Base-by-base conservation (phyloP, 2,797 vertebrate genomes). In the Ambastaia sidthimunki region DNA sequence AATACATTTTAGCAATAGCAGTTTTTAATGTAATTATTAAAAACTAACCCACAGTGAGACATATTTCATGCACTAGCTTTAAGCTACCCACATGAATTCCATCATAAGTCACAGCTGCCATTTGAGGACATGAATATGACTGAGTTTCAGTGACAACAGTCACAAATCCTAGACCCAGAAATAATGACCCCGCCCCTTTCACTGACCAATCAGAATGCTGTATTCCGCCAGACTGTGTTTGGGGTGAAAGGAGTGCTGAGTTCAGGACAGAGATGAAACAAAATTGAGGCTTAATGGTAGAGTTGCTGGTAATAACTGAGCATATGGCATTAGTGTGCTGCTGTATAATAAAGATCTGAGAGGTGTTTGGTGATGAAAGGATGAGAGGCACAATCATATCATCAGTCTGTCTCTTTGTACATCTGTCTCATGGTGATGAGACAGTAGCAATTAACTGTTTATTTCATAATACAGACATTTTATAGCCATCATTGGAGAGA, bases 231-330 rank as follows among this genome's bases (percentile, higher is more conserved):
- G 65, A 21, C 37, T 13, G 48, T 72, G 69, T 79, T 66, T 55
- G 77, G 34, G 48, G 77, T 55, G 59, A 79, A 65, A 63, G 34
- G 47, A 65, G 77, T 47, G 60, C 34, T 55, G 34, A 21, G 48
- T 65, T 73, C 60, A 73, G 70, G 77, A 72, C 50, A 25, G 70
- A 80, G 70, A 80, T 66, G 70, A 80, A 80, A 73, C 69, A 72
- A 73, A 80, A 55, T 57, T 44, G 48, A 66, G 70, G 60, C 70
- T 80, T 80, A 73, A 73, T 66, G 60, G n/a, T 34, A 73, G 77
- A 52, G 66, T 66, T 80, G 70, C 28, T 44, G 60, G 50, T 66
- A 72, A 80, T 65, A 80, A 50, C 77, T 47, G 77, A 57, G 77
- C 77, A 80, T 80, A 73, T 80, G 70, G 77, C 18, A 21, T 62